Evolutionary conservation across 2,113 vertebrate species (phyloP).

Genomic region (Atherinomorus stipes): DNA sequence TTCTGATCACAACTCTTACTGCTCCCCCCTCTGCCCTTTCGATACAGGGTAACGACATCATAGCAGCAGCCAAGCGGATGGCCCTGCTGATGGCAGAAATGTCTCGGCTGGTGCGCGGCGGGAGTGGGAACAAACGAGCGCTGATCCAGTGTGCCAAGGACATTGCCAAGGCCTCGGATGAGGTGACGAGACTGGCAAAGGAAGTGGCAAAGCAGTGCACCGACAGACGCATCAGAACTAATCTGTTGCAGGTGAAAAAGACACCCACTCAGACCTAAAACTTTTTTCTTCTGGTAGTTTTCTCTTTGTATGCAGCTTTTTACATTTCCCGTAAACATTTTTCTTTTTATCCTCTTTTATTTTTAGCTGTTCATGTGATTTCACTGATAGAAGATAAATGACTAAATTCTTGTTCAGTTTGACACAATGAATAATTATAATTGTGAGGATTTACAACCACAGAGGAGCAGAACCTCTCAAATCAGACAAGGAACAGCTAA

Average conservation of each 20-base stretch:
- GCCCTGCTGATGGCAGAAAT: conserved; percentile 99
- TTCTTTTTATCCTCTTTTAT: too few species aligned
- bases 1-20: conserved; percentile 11
- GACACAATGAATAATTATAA: too few species aligned
- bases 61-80: conserved; percentile 97
- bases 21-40: conserved; percentile 6
- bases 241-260: conserved; percentile 92
- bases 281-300: neutral
- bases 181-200: conserved; percentile 95
- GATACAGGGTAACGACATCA: conserved; percentile 96
- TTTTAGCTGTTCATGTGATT: too few species aligned
- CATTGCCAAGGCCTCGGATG: conserved; percentile 97
- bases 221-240: conserved; percentile 96
- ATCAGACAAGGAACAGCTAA: too few species aligned
- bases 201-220: conserved; percentile 99
- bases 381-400: too few species aligned
- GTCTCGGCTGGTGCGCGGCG: conserved; percentile 96
- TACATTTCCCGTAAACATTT: too few species aligned
- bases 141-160: conserved; percentile 99
- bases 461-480: too few species aligned
- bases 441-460: too few species aligned
- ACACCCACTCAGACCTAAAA: neutral
- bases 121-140: conserved; percentile 96
- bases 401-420: too few species aligned
- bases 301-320: too few species aligned